Evolutionary conservation across 23 tunicate species (phyloP).

Genomic region (Styela clava): DNA sequence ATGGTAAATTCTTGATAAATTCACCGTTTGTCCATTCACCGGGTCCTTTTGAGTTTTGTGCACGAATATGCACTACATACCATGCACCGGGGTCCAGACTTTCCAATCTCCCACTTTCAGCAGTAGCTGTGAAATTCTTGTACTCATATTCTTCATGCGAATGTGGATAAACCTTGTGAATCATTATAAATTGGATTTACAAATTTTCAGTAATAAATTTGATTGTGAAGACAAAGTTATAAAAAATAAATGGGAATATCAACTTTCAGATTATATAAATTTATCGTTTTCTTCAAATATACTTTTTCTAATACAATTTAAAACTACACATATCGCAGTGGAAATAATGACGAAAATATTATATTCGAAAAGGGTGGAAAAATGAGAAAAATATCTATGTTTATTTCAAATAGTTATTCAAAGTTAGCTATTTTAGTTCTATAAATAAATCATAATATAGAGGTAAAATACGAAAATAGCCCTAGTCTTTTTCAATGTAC

Average conservation of each 20-base stretch:
- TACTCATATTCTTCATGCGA: background rate
- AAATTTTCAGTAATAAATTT: background rate
- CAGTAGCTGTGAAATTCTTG: background rate
- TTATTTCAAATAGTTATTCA: no score
- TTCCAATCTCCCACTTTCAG: background rate
- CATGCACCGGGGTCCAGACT: constrained; percentile 34
- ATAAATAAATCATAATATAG: no score
- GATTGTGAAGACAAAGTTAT: background rate
- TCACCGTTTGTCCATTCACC: constrained; percentile 16
- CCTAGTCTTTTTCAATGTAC: no score
- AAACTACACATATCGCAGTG: no score
- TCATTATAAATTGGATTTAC: background rate
- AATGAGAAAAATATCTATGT: no score
- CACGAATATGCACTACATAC: constrained; percentile 5
- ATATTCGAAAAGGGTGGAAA: no score
- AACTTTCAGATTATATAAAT: background rate
- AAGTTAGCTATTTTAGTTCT: no score
- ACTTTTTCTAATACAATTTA: no score
- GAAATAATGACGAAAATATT: no score
- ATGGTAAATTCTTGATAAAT: constrained; percentile 1
- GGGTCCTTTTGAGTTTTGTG: constrained; percentile 30
- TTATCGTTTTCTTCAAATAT: no score
- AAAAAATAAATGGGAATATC: background rate
- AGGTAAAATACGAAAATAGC: no score
- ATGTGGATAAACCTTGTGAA: background rate